A percentile compares a stretch with the other conserved stretches of the same genome.
These are phyloP conservation scores for Ceratina australensis DNA, from an alignment of 1,140 invertebrate genomes.

Conservation along the genomic window DNA sequence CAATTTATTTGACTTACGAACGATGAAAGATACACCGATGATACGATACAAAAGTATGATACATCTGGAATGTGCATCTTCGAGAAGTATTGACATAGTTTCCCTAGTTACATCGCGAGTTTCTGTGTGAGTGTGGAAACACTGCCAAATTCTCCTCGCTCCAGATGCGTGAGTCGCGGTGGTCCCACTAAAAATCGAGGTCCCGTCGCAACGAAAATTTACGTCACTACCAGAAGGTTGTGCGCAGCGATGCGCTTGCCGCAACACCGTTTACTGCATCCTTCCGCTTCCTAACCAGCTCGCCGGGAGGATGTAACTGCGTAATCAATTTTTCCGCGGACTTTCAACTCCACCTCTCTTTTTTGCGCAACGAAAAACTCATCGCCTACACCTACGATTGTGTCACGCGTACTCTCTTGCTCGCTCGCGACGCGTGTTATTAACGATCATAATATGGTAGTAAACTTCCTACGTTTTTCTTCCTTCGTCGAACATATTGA, in stretches of 20 bases:
- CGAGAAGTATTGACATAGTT: not conserved
- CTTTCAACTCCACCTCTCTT: constrained; percentile 12
- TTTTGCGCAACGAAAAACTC: constrained; percentile 17
- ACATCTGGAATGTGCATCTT: too few relatives aligned
- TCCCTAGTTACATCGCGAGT: too few relatives aligned
- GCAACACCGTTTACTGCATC: constrained; percentile 36
- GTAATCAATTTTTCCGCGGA: constrained; percentile 37
- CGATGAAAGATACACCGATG: not conserved
- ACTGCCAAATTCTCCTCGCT: constrained; percentile 17
- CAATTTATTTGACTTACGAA: too few relatives aligned
- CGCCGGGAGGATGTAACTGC: constrained; percentile 31
- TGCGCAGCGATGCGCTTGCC: constrained; percentile 20
- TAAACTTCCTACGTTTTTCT: too few relatives aligned
- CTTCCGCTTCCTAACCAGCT: constrained; percentile 17
- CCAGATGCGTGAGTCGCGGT: constrained; percentile 6
- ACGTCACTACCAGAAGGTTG: constrained; percentile 11
- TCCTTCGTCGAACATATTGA: too few relatives aligned
- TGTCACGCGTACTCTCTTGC: not conserved
- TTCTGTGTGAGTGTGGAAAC: not conserved
- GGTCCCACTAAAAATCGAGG: constrained; percentile 8
- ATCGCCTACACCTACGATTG: not conserved
- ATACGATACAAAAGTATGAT: not conserved
- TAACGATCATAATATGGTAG: not conserved
- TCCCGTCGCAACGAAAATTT: constrained; percentile 18
- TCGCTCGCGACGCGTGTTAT: not conserved